Conservation (phyloP, 2,113 vertebrate genomes). For the Leiothrix lutea region DNA sequence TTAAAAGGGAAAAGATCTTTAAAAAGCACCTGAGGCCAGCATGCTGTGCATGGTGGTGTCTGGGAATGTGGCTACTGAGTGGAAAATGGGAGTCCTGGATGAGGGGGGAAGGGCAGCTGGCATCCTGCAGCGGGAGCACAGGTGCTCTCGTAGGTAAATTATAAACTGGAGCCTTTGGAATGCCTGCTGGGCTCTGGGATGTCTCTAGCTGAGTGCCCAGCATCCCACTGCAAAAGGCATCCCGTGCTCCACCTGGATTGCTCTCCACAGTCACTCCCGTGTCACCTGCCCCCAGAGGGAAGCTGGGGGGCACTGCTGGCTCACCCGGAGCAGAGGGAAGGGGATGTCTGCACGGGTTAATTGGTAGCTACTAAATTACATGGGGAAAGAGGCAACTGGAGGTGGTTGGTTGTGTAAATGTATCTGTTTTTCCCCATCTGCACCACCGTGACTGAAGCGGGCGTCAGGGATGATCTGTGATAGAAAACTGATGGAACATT, state of each 20-base stretch:
- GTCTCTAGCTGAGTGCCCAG: rapidly evolving
- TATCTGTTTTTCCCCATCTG: conserved; percentile 9
- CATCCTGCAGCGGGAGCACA: rapidly evolving
- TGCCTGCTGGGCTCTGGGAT: not conserved
- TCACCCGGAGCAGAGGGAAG: not conserved
- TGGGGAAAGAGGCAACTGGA: not conserved
- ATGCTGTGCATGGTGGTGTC: rapidly evolving
- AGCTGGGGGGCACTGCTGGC: not conserved
- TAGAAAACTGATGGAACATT: conserved; percentile 54
- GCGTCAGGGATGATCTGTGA: conserved; percentile 22
- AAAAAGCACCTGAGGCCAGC: too few relatives aligned
- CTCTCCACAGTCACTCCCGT: rapidly evolving
- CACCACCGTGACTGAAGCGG: not conserved
- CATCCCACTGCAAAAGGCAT: rapidly evolving
- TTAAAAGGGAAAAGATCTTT: not conserved
- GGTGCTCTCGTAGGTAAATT: rapidly evolving
- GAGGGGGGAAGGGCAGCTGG: not conserved
- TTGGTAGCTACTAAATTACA: conserved; percentile 12
- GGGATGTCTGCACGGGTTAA: not conserved
- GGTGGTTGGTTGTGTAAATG: not conserved
- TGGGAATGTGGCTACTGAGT: rapidly evolving
- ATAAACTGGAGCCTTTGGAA: not conserved
- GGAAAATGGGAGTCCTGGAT: not conserved
- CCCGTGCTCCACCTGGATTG: rapidly evolving
- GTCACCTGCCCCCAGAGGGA: rapidly evolving